Conservation (phyloP, 2,113 vertebrate species). For the Pantherophis guttatus region DNA sequence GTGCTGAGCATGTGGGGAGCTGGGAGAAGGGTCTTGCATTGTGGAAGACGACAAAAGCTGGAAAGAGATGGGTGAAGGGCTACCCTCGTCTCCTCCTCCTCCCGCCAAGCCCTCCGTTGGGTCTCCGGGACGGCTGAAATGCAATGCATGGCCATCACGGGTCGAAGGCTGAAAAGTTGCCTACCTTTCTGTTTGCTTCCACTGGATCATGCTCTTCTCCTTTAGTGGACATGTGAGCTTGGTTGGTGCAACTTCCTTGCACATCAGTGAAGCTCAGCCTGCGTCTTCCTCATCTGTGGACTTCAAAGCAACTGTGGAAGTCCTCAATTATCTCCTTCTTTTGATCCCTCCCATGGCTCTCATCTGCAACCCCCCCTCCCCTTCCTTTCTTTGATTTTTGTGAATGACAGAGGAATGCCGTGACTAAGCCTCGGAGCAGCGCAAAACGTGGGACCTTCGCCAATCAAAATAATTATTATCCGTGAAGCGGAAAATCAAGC, state of each 20-base stretch:
- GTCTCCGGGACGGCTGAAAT: not conserved
- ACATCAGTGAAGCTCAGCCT: not conserved
- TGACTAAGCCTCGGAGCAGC: not conserved
- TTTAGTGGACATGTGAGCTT: not conserved
- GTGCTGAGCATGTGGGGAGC: not conserved
- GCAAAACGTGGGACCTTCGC: not conserved
- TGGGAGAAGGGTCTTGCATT: not conserved
- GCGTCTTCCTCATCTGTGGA: not conserved
- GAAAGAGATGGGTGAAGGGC: constrained; percentile 6
- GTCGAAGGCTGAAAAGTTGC: rapidly evolving
- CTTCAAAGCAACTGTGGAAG: not conserved
- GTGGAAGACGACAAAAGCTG: not conserved
- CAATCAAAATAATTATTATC: constrained; percentile 16
- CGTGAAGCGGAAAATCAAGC: constrained; percentile 10
- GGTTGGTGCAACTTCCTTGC: not conserved
- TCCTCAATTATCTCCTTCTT: not conserved
- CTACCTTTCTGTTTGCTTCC: constrained; percentile 6
- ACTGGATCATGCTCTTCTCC: too few relatives aligned
- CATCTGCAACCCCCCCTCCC: not conserved
- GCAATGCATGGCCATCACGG: not conserved
- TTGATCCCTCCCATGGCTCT: constrained; percentile 2
- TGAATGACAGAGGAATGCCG: not conserved
- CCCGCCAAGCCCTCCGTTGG: rapidly evolving
- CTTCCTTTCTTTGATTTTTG: not conserved
- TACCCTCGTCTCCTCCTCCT: too few relatives aligned